A percentile compares a stretch with the other conserved stretches of the same genome.
These are phyloP conservation scores for Nettapus auritus DNA, from an alignment of 2,113 vertebrate species.

Conservation along the genomic window DNA sequence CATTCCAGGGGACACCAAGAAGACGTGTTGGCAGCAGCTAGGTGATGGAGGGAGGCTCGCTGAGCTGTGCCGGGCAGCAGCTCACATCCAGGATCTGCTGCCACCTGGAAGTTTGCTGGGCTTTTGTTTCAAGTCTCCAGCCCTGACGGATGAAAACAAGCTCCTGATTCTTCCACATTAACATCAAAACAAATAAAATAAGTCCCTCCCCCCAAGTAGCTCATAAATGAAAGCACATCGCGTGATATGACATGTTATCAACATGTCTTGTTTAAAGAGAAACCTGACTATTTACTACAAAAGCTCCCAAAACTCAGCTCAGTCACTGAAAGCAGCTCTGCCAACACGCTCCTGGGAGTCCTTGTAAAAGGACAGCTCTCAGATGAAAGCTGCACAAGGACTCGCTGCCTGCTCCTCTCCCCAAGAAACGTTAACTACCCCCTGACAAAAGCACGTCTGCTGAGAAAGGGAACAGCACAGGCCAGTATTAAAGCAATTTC, in stretches of 20 bases:
- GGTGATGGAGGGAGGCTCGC: background rate
- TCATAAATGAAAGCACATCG: constrained; percentile 29
- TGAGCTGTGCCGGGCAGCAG: background rate
- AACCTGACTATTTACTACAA: background rate
- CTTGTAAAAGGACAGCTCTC: background rate
- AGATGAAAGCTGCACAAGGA: background rate
- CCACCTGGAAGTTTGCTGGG: constrained; percentile 55
- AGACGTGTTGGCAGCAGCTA: background rate
- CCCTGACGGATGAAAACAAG: constrained; percentile 22
- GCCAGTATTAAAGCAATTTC: background rate
- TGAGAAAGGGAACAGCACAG: background rate
- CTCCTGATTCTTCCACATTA: constrained; percentile 24
- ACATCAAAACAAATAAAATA: constrained; percentile 61
- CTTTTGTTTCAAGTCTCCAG: constrained; percentile 19
- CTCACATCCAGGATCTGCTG: constrained; percentile 48
- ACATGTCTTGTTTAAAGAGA: background rate
- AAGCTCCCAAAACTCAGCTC: background rate
- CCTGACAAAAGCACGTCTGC: background rate
- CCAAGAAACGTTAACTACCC: background rate
- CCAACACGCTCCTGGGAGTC: background rate
- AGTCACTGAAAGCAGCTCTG: constrained; percentile 1
- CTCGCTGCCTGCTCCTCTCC: background rate
- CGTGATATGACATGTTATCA: background rate
- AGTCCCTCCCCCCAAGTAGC: background rate
- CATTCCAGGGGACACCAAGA: background rate